A percentile compares a stretch with the other conserved stretches of the same genome.
Evolutionary conservation across 1,140 invertebrate genomes (phyloP).

Genomic region (Aphaenogaster rudis): DNA sequence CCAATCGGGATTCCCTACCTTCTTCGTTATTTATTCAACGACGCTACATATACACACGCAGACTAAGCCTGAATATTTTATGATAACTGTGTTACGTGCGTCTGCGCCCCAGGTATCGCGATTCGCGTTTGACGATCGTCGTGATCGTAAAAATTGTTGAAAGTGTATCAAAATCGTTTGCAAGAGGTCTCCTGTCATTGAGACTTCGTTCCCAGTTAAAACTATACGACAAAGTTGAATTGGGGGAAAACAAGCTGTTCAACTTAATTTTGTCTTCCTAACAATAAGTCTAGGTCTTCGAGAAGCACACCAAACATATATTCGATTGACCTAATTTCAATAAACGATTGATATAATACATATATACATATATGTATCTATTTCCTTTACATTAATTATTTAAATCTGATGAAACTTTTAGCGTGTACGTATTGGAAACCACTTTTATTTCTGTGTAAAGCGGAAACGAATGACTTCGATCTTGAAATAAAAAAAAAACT

Average conservation of each 20-base stretch:
- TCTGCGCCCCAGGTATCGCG: slow-evolving; percentile 36
- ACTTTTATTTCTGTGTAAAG: neutral
- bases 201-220: neutral
- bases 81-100: slow-evolving; percentile 59
- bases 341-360: neutral
- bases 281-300: neutral
- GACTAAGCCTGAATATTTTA: slow-evolving; percentile 73
- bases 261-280: slow-evolving; percentile 5
- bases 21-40: slow-evolving; percentile 73
- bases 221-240: neutral
- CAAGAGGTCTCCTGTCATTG: neutral
- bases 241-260: neutral
- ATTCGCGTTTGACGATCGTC: slow-evolving; percentile 65
- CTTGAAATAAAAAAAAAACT: neutral
- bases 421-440: neutral
- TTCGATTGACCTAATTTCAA: neutral
- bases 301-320: slow-evolving; percentile 1
- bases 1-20: slow-evolving; percentile 65
- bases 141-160: slow-evolving; percentile 66
- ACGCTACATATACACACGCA: slow-evolving; percentile 64
- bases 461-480: neutral
- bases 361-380: neutral
- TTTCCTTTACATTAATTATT: neutral
- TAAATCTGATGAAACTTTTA: neutral
- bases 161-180: slow-evolving; percentile 45